Base-by-base conservation (phyloP, 2,888 invertebrate species). In the Caenorhabditis sp. region DNA sequence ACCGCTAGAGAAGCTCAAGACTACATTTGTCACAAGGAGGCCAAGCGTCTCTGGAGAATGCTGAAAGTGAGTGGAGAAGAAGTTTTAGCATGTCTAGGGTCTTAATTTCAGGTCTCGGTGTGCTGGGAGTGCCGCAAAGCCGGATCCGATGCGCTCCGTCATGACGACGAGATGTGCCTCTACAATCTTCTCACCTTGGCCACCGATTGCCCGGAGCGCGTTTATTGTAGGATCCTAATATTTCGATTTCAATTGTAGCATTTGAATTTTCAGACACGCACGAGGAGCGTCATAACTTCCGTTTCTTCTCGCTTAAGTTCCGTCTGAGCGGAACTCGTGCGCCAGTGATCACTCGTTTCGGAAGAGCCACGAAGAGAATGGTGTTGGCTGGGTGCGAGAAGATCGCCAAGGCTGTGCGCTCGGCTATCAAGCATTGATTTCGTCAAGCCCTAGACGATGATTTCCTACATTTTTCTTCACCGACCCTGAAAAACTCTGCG, bases 81-180 rank as follows among this genome's bases (percentile, higher is more conserved):
- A n/a, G n/a, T n/a, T n/a, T n/a, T n/a, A n/a, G n/a, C n/a, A n/a
- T n/a, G n/a, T n/a, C n/a, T n/a, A n/a, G n/a, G n/a, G n/a, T n/a
- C n/a, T n/a, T n/a, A n/a, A n/a, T 61, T 61, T 9, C 32, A 61
- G 61, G 35, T 61, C 13, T 13, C n/a, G 2, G 45, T 61, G n/a
- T 63, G 63, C 53, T 24, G 20, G 32, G 15, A 32, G 0, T 63
- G 63, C 24, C 43, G 22, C 0, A 22, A 17, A 15, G 26, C 26
- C 4, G 35, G 41, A 53, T 53, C 63, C 0, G 63, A 43, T 15
- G 43, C 63, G 7, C 1, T n/a, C 1, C 43, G 2, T 1, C 66
- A 68, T 17, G 48, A 27, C 7, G 46, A 48, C 0, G 43, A 68
- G 17, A 56, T 22, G 5, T 68, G 66, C 24, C 20, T 68, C 22